Percentiles rank a stretch among this genome's conserved stretches.
phyloP scores from a whole-genome alignment of 1,140 invertebrate genomes.

The Popillia japonica region DNA sequence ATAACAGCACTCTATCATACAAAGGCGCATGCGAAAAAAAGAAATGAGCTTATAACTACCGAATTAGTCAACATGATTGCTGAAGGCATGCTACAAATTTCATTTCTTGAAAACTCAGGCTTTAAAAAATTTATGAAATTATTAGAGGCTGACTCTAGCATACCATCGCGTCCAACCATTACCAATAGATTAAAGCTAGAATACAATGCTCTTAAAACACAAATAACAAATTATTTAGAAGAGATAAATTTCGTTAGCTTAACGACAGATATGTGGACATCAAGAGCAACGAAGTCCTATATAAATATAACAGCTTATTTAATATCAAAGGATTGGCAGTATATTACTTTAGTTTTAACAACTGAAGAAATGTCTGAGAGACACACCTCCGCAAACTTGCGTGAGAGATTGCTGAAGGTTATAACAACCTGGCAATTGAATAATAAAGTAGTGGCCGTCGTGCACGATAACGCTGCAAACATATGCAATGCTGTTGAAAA shows the following conservation, averaged over 20 bases:
- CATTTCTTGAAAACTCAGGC: conserved; percentile 23
- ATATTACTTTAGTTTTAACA: neutral
- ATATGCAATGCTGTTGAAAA: neutral
- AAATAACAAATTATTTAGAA: neutral
- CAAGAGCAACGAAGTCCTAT: conserved; percentile 15
- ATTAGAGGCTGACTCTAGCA: neutral
- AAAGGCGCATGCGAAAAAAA: neutral
- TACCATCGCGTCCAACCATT: neutral
- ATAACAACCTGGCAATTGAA: conserved; percentile 9
- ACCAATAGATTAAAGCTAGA: neutral
- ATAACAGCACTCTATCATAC: neutral
- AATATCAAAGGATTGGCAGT: conserved; percentile 4
- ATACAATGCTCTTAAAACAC: neutral
- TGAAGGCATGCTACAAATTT: conserved; percentile 3
- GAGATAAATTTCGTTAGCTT: neutral
- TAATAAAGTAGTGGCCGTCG: conserved; percentile 10
- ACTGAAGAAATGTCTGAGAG: too few relatives aligned
- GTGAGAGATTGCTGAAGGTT: neutral
- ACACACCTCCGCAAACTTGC: too few relatives aligned
- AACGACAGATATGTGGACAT: conserved; percentile 24
- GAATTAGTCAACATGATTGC: conserved; percentile 18
- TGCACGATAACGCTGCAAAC: conserved; percentile 32
- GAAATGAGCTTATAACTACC: neutral
- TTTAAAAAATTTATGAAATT: conserved; percentile 25
- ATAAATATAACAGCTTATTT: conserved; percentile 2